Evolutionary conservation across 53 echinoderm and acorn worm genomes (phyloP).

Genomic region (Actinopyga echinites): DNA sequence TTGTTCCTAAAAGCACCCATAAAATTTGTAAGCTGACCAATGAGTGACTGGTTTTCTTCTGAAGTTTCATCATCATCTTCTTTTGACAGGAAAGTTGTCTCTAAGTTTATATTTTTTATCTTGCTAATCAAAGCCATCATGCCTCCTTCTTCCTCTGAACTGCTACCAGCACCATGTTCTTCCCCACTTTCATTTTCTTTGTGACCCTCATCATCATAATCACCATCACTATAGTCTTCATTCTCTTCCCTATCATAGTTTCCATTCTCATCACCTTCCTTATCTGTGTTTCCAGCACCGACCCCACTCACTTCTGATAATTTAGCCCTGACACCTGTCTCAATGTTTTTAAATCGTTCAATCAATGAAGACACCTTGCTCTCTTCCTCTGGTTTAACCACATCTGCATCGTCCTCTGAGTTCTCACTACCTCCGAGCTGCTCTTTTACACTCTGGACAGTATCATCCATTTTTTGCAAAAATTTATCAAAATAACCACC

Average conservation of each 20-base stretch:
- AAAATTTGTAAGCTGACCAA: not conserved
- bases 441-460: conserved; percentile 9
- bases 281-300: not conserved
- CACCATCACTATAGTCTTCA: not conserved
- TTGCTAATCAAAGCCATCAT: not conserved
- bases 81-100: conserved; percentile 9
- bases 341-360: not conserved
- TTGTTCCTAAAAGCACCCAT: conserved; percentile 14
- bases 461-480: conserved; percentile 20
- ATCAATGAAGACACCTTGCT: not conserved
- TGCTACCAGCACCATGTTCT: not conserved
- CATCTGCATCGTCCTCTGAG: not conserved
- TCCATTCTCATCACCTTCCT: not conserved
- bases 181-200: not conserved
- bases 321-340: not conserved
- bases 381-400: not conserved
- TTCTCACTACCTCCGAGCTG: not conserved
- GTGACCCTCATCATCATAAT: not conserved
- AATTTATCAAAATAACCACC: not conserved
- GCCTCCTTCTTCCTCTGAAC: conserved; percentile 6
- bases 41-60: not conserved
- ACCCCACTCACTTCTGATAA: not conserved
- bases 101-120: conserved; percentile 5
- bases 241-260: not conserved
- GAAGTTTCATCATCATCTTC: not conserved